Conservation (phyloP, 2,113 vertebrate species). For the Balaenoptera acutorostrata region DNA sequence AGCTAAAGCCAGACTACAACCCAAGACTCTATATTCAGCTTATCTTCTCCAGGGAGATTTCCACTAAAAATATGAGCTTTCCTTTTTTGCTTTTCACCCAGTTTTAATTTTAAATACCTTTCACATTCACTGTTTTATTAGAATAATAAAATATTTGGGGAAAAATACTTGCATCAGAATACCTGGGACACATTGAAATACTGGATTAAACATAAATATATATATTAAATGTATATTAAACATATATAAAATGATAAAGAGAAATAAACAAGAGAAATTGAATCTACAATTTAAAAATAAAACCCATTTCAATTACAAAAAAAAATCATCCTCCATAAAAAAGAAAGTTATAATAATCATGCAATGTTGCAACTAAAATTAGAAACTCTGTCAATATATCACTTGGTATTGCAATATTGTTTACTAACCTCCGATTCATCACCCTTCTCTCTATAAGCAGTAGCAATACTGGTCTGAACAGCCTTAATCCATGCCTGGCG, state of each 20-base stretch:
- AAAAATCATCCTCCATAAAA: neutral
- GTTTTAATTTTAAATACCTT: neutral
- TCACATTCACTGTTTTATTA: neutral
- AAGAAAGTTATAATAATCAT: neutral
- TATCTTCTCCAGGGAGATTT: neutral
- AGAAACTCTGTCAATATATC: neutral
- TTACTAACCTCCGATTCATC: constrained; percentile 88
- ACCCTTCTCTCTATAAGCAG: constrained; percentile 95
- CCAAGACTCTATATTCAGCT: neutral
- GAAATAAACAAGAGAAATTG: neutral
- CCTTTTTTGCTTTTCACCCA: neutral
- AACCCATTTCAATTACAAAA: neutral
- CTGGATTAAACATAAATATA: neutral
- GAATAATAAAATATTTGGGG: constrained; percentile 1
- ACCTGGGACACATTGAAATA: constrained; percentile 1
- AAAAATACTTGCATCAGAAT: neutral
- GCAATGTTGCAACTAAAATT: neutral
- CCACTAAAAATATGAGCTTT: neutral
- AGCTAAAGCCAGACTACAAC: neutral
- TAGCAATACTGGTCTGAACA: constrained; percentile 97
- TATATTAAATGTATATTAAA: too few relatives aligned
- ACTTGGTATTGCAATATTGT: neutral
- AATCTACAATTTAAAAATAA: constrained; percentile 25
- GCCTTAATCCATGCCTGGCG: constrained; percentile 97
- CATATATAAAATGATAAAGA: neutral